These are phyloP conservation scores for Psephotus haematonotus DNA, from an alignment of 2,113 vertebrate species.

Conservation along the genomic window DNA sequence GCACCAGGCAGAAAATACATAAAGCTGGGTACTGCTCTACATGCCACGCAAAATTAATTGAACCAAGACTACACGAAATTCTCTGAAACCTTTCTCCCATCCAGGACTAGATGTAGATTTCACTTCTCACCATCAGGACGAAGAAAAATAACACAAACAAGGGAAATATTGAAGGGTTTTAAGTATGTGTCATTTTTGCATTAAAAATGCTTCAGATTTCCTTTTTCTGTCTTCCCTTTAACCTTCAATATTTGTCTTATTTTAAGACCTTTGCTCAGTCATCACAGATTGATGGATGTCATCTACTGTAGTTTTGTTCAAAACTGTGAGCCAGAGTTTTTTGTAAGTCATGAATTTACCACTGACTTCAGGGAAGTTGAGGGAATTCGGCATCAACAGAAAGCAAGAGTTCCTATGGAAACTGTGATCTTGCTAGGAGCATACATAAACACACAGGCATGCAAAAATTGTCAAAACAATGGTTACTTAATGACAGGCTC, in stretches of 20 bases:
- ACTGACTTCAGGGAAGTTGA: accelerated
- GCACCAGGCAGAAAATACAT: background rate
- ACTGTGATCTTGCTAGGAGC: background rate
- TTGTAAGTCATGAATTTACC: background rate
- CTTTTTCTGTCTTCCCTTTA: background rate
- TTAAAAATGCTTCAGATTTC: background rate
- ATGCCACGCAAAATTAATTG: background rate
- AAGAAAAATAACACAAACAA: background rate
- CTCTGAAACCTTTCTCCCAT: background rate
- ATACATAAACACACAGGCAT: accelerated
- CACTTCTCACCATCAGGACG: background rate
- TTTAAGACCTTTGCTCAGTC: background rate
- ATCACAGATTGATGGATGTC: background rate
- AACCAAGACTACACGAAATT: background rate
- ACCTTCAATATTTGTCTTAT: background rate
- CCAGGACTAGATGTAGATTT: background rate
- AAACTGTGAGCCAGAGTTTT: background rate
- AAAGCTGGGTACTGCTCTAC: background rate
- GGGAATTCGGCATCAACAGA: background rate
- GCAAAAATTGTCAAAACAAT: background rate
- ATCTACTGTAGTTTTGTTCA: background rate
- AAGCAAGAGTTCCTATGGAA: background rate
- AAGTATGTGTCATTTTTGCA: background rate
- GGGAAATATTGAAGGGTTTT: background rate
- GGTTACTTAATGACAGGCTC: background rate